Evolutionary conservation across 23 tunicate species (phyloP), one percentile per base, ranked within the genome.

Genomic region (Halocynthia roretzi): DNA sequence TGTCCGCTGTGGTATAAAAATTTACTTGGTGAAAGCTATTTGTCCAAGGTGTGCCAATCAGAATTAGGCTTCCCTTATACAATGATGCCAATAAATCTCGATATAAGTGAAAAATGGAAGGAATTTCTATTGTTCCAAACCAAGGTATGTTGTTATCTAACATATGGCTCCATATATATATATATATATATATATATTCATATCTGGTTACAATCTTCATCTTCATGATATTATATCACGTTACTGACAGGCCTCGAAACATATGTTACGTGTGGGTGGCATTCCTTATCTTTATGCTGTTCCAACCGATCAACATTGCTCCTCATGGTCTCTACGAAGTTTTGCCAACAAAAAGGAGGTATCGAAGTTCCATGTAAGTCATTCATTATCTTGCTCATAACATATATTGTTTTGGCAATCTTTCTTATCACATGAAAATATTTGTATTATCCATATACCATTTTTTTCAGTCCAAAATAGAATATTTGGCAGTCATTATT

Each of bases 1-100:
- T 15, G 19, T 65, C 9, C 2, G 31, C 19, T 20, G 22, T 65
- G 70, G 70, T 9, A 65, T 20, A 15, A 65, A 65, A 65, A 48
- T 65, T 10, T 65, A 20, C 31, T 65, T 65, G 31, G 19, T 11
- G 70, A 65, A 65, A 65, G 5, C 10, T 48, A 10, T 9, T 8
- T 0, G 70, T 9, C 19, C 19, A 48, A 65, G 31, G 82, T 90
- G 57, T 90, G 97, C 53, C 76, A 81, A 51, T 7, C 56, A 31
- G 31, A 77, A 40, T 17, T 90, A 18, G 97, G 97, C 10, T 73
- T 90, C 51, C 97, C 97, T 5, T 90, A 81, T 67, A 90, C 90
- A 52, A 80, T 71, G 80, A 49, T 6, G 23, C 78, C 63, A 8
- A 54, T 74, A 5, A 18, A 50, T 56, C 21, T 74, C n/a, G 63